Base-by-base conservation (phyloP, 2,113 vertebrate species). In the Pyxicephalus adspersus region DNA sequence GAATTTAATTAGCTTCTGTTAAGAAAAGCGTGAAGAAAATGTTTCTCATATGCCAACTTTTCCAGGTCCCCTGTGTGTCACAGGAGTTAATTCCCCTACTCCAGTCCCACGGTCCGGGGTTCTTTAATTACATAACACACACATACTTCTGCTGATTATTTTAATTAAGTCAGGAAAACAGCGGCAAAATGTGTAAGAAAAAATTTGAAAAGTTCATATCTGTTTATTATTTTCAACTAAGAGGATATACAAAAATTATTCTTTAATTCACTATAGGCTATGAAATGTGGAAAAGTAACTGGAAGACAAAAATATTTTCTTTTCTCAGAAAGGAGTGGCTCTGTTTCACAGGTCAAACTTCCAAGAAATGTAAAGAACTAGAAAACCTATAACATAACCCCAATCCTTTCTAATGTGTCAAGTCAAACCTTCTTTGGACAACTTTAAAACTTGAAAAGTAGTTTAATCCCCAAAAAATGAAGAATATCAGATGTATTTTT, bases 11-110 rank as follows among this genome's bases (percentile, higher is more conserved):
- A 38, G 31, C n/a, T 58, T 22, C 54, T 28, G 28, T 38, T 73
- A 57, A 31, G 67, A 72, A 72, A 29, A 68, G 38, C 38, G 38
- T 66, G n/a, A n/a, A 66, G 34, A 23, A 70, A 54, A 54, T 26
- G 52, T 51, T 70, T 70, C 45, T 51, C 66, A 5, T 50, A 31
- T 19, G 25, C 67, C 67, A 55, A 55, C 51, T 68, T 58, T 57
- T 34, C 16, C 52, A 16, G 26, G 51, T 28, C 50, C 25, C 68
- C 16, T 20, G 25, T 29, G 68, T 72, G 58, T 23, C 68, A 72
- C 51, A 29, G 26, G 23, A 71, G 6, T 16, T 7, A 19, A 5
- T 23, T 16, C 0, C 25, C 55, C 11, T 20, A 72, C 68, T n/a
- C 17, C 9, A 19, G 68, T 29, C n/a, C 51, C 23, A 20, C 3